Conservation (phyloP, 1,140 invertebrate genomes). For the Sycobia sp. region DNA sequence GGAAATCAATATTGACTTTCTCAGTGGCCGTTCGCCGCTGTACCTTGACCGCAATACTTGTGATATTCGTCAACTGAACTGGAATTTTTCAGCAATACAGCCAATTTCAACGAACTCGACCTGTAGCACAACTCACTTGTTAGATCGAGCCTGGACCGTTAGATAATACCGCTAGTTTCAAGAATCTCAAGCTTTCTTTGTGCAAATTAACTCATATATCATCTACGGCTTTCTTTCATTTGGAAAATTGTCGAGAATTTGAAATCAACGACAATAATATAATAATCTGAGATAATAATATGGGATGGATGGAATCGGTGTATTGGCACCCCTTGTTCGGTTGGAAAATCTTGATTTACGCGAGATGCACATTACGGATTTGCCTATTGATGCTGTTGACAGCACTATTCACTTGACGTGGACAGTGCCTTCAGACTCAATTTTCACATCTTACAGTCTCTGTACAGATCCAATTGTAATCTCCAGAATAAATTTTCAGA, state of each 20-base stretch:
- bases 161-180: constrained; percentile 68
- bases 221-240: constrained; percentile 63
- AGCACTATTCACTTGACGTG: constrained; percentile 71
- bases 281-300: too few relatives aligned
- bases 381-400: constrained; percentile 70
- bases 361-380: constrained; percentile 66
- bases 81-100: constrained; percentile 72
- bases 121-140: constrained; percentile 72
- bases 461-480: constrained; percentile 73
- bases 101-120: constrained; percentile 69
- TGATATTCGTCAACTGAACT: constrained; percentile 65
- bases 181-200: constrained; percentile 69
- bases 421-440: constrained; percentile 69
- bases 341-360: constrained; percentile 70
- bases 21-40: constrained; percentile 69
- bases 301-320: constrained; percentile 65
- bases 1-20: constrained; percentile 68
- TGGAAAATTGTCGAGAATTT: constrained; percentile 68
- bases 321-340: constrained; percentile 65
- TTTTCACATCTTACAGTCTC: constrained; percentile 68
- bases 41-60: constrained; percentile 73
- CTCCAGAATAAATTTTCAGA: constrained; percentile 70
- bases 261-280: constrained; percentile 70
- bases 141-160: constrained; percentile 66
- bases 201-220: constrained; percentile 69